Percentiles rank a stretch among this genome's conserved stretches.
phyloP scores from a whole-genome alignment of 2,888 invertebrate genomes.

The Nemapogon koenigi region DNA sequence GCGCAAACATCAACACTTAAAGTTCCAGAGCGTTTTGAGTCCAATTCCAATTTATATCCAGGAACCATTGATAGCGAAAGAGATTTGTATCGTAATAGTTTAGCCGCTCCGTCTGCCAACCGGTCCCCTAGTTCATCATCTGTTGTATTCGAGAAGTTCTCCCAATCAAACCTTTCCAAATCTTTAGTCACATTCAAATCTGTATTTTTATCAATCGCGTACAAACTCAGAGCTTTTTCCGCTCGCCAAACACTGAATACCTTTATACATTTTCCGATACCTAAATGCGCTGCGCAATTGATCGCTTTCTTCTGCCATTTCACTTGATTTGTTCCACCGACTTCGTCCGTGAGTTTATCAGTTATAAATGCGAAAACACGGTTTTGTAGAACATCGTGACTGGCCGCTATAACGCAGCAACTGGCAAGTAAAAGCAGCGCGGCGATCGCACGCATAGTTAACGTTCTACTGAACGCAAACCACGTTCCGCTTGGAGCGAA shows the following conservation, averaged over 20 bases:
- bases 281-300: constrained; percentile 39
- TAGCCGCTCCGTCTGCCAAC: constrained; percentile 52
- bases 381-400: constrained; percentile 12
- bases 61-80: constrained; percentile 55
- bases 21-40: constrained; percentile 57
- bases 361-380: constrained; percentile 9
- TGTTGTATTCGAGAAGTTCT: constrained; percentile 35
- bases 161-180: constrained; percentile 47
- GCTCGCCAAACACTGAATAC: constrained; percentile 63
- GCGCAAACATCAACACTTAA: constrained; percentile 52
- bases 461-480: constrained; percentile 6
- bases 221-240: constrained; percentile 28
- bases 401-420: constrained; percentile 29
- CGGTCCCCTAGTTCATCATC: constrained; percentile 56
- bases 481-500: constrained; percentile 1
- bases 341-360: constrained; percentile 18
- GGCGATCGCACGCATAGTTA: constrained; percentile 46
- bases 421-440: constrained; percentile 35
- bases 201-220: constrained; percentile 18
- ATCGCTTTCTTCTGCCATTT: constrained; percentile 18
- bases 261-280: constrained; percentile 59
- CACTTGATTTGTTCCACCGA: constrained; percentile 21
- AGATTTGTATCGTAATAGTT: constrained; percentile 52
- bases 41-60: constrained; percentile 54
- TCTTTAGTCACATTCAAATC: constrained; percentile 29